Base-by-base conservation (phyloP, 2,797 vertebrate species). In the Denticeps clupeoides region DNA sequence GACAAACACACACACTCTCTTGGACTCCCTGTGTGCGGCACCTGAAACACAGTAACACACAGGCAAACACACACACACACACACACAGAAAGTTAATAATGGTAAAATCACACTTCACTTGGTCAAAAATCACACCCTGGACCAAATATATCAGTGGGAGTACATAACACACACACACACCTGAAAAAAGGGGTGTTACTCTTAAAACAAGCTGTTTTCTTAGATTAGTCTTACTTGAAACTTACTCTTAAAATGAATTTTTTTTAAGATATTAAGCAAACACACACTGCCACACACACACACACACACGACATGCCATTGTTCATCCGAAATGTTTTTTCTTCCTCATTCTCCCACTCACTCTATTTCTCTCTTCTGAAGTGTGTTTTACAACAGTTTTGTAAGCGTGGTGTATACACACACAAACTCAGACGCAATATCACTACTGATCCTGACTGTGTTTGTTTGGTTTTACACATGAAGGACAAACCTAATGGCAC, bases 101-200 rank as follows among this genome's bases (percentile, higher is more conserved):
- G 29, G 13, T 13, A 12, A 32, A 32, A 32, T 29, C 15, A 38
- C 11, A 22, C 16, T 29, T 44, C n/a, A n/a, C n/a, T n/a, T 7
- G 40, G 41, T 32, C 31, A 15, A 46, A 29, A 46, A 26, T 31
- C 50, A n/a, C n/a, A n/a, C n/a, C n/a, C n/a, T n/a, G n/a, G 22
- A 23, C 22, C 23, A 22, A 23, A 5, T 23, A 3, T 23, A 5
- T 23, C 5, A 3, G 5, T 23, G 22, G 3, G 22, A 23, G 5
- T 23, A 23, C 23, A 5, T 23, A 5, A 23, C 5, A 5, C 22
- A 23, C 23, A n/a, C 27, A 28, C 27, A 28, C 27, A 35, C 32
- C 2, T 15, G 13, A 32, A n/a, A n/a, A n/a, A n/a, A 66, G 64
- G 68, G 63, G 53, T 52, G 58, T 70, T 67, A 61, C 62, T 72